Conservation (phyloP, 2,888 invertebrate species). For the Tetragonula carbonaria region DNA sequence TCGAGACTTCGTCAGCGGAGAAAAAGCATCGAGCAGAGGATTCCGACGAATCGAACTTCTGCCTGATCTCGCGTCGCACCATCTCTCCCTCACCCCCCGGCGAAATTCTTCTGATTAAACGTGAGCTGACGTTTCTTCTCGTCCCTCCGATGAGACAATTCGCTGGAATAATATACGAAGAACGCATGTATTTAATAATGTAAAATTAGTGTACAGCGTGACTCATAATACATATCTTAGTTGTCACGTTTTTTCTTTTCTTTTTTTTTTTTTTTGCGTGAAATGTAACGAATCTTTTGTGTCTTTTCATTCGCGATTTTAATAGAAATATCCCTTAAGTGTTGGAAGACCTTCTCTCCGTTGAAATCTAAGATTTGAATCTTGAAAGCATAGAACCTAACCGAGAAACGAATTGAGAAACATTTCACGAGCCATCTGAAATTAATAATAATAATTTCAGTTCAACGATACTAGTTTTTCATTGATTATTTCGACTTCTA, state of each 20-base stretch:
- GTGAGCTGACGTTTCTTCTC: neutral
- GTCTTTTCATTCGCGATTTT: no score
- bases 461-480: neutral
- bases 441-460: neutral
- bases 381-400: no score
- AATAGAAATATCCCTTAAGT: no score
- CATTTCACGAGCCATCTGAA: neutral
- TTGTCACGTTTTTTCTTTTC: no score
- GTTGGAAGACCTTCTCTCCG: no score
- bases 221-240: neutral
- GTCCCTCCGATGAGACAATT: no score
- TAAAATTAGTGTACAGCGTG: neutral
- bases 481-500: neutral
- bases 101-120: conserved; percentile 21
- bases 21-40: neutral
- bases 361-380: no score
- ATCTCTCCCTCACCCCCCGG: neutral
- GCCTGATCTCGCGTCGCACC: neutral
- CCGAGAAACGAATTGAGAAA: no score
- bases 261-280: no score
- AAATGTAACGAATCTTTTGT: no score
- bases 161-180: neutral
- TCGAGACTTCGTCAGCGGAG: conserved; percentile 15
- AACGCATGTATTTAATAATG: neutral
- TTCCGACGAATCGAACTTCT: neutral